phyloP scores from a whole-genome alignment of 2,888 invertebrate genomes.

The Apamea anceps region DNA sequence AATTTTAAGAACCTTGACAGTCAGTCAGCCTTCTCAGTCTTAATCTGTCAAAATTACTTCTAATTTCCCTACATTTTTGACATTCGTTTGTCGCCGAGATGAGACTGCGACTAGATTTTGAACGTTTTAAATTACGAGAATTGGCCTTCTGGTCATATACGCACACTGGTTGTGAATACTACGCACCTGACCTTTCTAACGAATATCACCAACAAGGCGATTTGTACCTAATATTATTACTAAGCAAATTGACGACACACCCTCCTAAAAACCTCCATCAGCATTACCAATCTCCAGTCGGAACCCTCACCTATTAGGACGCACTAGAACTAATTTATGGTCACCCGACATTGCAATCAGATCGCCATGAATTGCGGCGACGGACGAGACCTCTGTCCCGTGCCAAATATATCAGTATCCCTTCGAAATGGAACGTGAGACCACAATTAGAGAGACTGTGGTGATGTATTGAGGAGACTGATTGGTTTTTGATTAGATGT shows the following conservation, averaged over 20 bases:
- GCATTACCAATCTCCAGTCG: constrained; percentile 21
- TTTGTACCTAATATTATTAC: not conserved
- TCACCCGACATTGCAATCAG: constrained; percentile 63
- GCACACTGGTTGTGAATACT: not conserved
- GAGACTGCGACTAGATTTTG: no score
- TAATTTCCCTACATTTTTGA: no score
- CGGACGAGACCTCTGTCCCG: constrained; percentile 61
- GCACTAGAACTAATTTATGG: constrained; percentile 63
- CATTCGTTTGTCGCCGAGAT: no score
- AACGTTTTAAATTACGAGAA: no score
- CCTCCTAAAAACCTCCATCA: constrained; percentile 35
- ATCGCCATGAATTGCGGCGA: constrained; percentile 66
- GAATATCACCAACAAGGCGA: not conserved
- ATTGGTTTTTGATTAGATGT: constrained; percentile 39
- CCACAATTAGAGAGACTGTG: constrained; percentile 29
- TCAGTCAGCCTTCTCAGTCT: no score
- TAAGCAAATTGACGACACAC: not conserved
- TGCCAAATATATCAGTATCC: constrained; percentile 61
- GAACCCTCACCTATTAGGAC: constrained; percentile 49
- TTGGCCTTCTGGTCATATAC: not conserved
- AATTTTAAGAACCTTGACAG: no score
- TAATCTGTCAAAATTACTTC: no score
- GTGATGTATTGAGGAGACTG: constrained; percentile 23
- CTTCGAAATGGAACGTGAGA: constrained; percentile 47
- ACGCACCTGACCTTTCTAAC: not conserved